Evolutionary conservation across 1,140 invertebrate species (phyloP), one percentile per base, ranked within the genome.

Genomic region (Cyclina sinensis): DNA sequence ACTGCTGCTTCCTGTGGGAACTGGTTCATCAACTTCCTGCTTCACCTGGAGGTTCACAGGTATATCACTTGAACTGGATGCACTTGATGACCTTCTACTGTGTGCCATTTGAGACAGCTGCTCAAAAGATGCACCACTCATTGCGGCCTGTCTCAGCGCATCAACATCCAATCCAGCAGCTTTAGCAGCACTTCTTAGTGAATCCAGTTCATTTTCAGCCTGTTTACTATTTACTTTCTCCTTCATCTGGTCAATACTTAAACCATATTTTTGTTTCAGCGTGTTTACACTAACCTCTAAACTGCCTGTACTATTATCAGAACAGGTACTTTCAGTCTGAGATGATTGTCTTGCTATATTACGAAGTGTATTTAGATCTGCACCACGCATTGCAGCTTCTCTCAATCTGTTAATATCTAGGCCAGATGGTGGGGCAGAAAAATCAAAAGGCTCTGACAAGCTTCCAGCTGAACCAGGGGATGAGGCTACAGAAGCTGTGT

Each of bases 41-140:
- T 70, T 83, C 27, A 76, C 0, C 0, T 46, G 48, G 54, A 48
- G 24, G 59, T 59, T 79, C 24, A 76, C 3, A 4, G n/a, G 39
- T 37, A 51, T 46, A 32, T 51, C 27, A 46, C 14, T 39, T 59
- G n/a, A 39, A 2, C 11, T 21, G 12, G 54, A 54, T n/a, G 48
- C 27, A 12, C 21, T 11, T 21, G 54, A 54, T n/a, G 48, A 18
- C 16, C 21, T 11, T 27, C 74, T 43, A 70, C 39, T 43, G 43
- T 80, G 81, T 43, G 88, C 70, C 82, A 89, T 65, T 70, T 89
- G 79, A 46, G 85, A 87, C 2, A 87, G 76, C 39, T 87, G 85
- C 35, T 79, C 85, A 48, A 87, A 87, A 5, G 85, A 87, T 24
- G 85, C 85, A 18, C 85, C 85, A 80, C 32, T 80, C 85, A 87